Conservation (phyloP, 2,113 vertebrate genomes). For the Chunga burmeisteri region DNA sequence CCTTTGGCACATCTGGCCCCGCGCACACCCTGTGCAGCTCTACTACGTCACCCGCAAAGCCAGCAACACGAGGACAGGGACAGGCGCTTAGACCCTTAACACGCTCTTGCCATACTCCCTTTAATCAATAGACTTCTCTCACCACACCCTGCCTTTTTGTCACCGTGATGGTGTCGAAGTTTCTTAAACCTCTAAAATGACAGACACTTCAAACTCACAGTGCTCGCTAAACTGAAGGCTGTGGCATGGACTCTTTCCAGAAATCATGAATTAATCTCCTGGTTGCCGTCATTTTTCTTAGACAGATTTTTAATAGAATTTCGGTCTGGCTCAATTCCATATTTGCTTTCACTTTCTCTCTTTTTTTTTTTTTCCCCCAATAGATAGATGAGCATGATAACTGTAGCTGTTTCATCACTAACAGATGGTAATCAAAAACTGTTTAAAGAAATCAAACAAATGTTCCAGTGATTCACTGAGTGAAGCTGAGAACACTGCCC, state of each 20-base stretch:
- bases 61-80: background rate
- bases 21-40: accelerated
- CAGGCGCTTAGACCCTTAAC: background rate
- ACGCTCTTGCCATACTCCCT: background rate
- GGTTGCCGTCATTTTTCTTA: background rate
- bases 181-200: background rate
- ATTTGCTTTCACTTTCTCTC: background rate
- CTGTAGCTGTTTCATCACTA: background rate
- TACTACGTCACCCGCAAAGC: background rate
- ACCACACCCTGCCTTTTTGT: background rate
- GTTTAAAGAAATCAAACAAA: slow-evolving; percentile 38
- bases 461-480: background rate
- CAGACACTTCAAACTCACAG: background rate
- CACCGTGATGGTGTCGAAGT: background rate
- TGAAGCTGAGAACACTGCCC: background rate
- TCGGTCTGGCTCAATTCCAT: background rate
- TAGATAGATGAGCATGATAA: background rate
- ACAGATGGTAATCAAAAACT: slow-evolving; percentile 41
- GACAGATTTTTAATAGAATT: background rate
- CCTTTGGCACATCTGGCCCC: background rate
- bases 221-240: background rate
- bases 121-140: background rate
- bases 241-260: background rate
- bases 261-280: background rate
- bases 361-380: background rate